phyloP scores from a whole-genome alignment of 2,888 invertebrate species.

The Cotesia congregata region DNA sequence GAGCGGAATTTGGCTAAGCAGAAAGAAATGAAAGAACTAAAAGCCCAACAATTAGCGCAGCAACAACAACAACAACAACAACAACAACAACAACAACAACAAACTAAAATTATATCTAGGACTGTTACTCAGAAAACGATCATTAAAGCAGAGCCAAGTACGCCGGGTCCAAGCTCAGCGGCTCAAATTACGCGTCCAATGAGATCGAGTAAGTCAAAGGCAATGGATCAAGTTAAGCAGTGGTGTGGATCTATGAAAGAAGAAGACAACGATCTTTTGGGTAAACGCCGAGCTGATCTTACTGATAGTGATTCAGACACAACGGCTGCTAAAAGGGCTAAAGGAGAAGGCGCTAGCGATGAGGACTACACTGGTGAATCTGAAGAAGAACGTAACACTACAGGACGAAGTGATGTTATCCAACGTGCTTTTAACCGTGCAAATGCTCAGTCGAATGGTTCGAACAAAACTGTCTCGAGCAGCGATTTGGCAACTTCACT shows the following conservation, averaged over 20 bases:
- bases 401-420: conserved; percentile 62
- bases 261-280: conserved; percentile 69
- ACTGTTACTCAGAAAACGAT: conserved; percentile 57
- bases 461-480: conserved; percentile 66
- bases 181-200: conserved; percentile 76
- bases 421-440: conserved; percentile 67
- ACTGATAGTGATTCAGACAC: conserved; percentile 72
- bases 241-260: conserved; percentile 82
- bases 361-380: conserved; percentile 69
- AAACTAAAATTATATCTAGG: conserved; percentile 39
- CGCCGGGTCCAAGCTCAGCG: conserved; percentile 66
- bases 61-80: conserved; percentile 43
- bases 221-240: conserved; percentile 85
- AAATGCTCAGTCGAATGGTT: conserved; percentile 68
- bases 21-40: conserved; percentile 76
- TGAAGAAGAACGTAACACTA: conserved; percentile 68
- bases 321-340: conserved; percentile 72
- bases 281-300: conserved; percentile 71
- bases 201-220: conserved; percentile 85
- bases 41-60: conserved; percentile 53
- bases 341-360: conserved; percentile 72
- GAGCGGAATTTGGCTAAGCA: conserved; percentile 84
- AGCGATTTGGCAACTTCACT: conserved; percentile 74
- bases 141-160: conserved; percentile 59
- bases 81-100: conserved; percentile 22